Evolutionary conservation across 2,797 vertebrate genomes (phyloP).

Genomic region (Parambassis ranga): DNA sequence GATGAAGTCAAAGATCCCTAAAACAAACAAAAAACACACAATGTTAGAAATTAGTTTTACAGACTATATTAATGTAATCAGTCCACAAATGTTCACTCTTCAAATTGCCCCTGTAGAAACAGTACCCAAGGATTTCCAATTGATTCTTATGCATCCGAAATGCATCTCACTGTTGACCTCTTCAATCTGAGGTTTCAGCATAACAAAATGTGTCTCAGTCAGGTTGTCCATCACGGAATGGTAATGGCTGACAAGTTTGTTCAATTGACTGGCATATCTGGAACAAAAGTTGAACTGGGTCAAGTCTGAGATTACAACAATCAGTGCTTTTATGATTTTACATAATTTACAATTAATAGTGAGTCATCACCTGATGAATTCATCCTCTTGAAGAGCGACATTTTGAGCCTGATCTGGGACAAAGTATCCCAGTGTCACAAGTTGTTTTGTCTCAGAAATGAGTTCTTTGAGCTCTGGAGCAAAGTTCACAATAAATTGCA

Average conservation of each 20-base stretch:
- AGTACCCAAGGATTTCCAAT: slow-evolving; percentile 90
- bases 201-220: slow-evolving; percentile 78
- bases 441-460: slow-evolving; percentile 85
- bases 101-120: background rate
- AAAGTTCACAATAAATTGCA: slow-evolving; percentile 84
- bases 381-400: slow-evolving; percentile 85
- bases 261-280: slow-evolving; percentile 83
- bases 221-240: slow-evolving; percentile 79
- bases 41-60: background rate
- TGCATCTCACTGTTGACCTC: slow-evolving; percentile 78
- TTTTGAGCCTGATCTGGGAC: slow-evolving; percentile 81
- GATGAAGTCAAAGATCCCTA: slow-evolving; percentile 88
- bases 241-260: slow-evolving; percentile 79
- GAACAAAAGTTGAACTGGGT: slow-evolving; percentile 7
- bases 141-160: slow-evolving; percentile 84
- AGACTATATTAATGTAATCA: background rate
- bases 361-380: slow-evolving; percentile 71
- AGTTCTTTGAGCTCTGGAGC: slow-evolving; percentile 83
- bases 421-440: slow-evolving; percentile 82
- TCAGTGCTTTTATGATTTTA: background rate
- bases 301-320: background rate
- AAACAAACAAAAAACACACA: slow-evolving; percentile 34
- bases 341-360: background rate
- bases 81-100: background rate
- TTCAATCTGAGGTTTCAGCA: slow-evolving; percentile 82